These are phyloP conservation scores for Petromus typicus DNA, from an alignment of 2,113 vertebrate genomes.

Conservation along the genomic window DNA sequence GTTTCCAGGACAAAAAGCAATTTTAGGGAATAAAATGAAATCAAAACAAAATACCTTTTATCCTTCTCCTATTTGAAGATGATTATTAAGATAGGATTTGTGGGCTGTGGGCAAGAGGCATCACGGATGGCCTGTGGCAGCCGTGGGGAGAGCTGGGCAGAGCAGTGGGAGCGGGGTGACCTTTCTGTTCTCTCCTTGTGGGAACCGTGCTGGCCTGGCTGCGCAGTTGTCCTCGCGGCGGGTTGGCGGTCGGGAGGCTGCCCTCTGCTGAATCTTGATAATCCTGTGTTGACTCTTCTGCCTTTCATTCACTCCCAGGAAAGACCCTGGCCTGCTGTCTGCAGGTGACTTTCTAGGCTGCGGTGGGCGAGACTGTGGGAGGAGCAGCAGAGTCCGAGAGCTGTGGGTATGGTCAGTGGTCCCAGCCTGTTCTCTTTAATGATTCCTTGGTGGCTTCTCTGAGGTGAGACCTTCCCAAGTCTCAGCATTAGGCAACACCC, in stretches of 20 bases:
- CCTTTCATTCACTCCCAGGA: neutral
- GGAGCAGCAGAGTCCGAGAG: neutral
- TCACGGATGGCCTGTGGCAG: neutral
- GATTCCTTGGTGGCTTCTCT: neutral
- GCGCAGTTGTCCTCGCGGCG: neutral
- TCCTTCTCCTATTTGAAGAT: conserved; percentile 69
- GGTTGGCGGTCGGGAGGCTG: neutral
- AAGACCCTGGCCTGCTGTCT: neutral
- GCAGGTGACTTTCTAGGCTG: neutral
- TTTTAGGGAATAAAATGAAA: conserved; percentile 85
- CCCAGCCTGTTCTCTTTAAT: neutral
- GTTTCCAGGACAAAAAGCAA: conserved; percentile 83
- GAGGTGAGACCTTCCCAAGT: neutral
- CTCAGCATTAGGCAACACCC: too few relatives aligned
- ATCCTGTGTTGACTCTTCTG: neutral
- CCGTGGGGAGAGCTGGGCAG: neutral
- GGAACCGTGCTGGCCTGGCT: neutral
- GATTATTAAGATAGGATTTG: conserved; percentile 81
- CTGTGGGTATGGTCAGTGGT: neutral
- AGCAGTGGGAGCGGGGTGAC: conserved; percentile 50
- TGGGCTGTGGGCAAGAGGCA: conserved; percentile 2
- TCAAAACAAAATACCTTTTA: conserved; percentile 84
- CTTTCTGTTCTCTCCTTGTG: neutral
- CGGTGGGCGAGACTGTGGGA: neutral
- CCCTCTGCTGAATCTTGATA: too few relatives aligned